A percentile compares a stretch with the other conserved stretches of the same genome.
phyloP scores from a whole-genome alignment of 2,797 vertebrate genomes.

The Diplodus puntazzo region DNA sequence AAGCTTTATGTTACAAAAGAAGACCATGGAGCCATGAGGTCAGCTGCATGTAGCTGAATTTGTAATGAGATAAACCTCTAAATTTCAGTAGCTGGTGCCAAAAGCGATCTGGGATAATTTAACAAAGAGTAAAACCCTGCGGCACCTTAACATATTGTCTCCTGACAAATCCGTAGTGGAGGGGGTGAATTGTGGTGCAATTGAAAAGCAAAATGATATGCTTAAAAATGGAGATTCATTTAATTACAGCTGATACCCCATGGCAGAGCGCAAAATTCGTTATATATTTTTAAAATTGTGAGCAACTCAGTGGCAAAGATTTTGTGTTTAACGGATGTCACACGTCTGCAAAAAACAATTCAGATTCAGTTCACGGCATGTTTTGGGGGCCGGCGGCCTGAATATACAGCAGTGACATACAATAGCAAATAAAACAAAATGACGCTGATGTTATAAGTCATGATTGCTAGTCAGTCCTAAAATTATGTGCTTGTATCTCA shows the following conservation, averaged over 20 bases:
- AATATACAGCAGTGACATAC: constrained; percentile 55
- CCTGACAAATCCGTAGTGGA: constrained; percentile 69
- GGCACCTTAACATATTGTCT: constrained; percentile 75
- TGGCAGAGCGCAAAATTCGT: constrained; percentile 34
- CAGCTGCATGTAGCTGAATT: constrained; percentile 76
- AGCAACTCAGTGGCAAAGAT: constrained; percentile 8
- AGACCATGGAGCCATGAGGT: constrained; percentile 75
- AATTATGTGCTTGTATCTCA: constrained; percentile 42
- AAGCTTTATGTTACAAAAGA: constrained; percentile 79
- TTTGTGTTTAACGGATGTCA: constrained; percentile 6
- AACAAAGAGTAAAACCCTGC: constrained; percentile 78
- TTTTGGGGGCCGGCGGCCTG: constrained; percentile 36
- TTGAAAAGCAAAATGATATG: constrained; percentile 57
- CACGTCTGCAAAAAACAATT: constrained; percentile 13
- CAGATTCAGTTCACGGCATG: constrained; percentile 37
- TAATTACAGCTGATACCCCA: constrained; percentile 37
- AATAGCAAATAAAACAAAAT: constrained; percentile 59
- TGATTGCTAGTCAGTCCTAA: constrained; percentile 27
- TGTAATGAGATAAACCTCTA: constrained; percentile 76
- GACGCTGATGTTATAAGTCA: constrained; percentile 44
- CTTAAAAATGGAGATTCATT: constrained; percentile 31
- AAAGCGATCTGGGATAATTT: constrained; percentile 74
- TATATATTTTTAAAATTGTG: constrained; percentile 28
- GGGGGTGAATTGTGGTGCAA: constrained; percentile 58
- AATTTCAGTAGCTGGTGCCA: constrained; percentile 71